A percentile compares a stretch with the other conserved stretches of the same genome.
Evolutionary conservation across 2,113 vertebrate genomes (phyloP).

Genomic region (Diadophis punctatus): DNA sequence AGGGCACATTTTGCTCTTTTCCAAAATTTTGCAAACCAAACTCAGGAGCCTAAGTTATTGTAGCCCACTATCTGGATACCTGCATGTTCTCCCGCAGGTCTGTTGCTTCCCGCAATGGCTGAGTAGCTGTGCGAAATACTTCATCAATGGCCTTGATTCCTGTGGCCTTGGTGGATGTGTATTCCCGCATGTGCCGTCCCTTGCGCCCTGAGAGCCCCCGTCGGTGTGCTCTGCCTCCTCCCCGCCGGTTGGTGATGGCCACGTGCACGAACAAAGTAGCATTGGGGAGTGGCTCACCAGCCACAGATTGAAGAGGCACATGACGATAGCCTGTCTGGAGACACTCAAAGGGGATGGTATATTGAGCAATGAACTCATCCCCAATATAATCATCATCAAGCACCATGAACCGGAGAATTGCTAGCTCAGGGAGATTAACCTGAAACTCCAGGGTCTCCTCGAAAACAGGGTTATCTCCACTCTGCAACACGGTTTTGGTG

Average conservation of each 20-base stretch:
- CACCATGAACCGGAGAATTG: constrained; percentile 84
- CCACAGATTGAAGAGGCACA: constrained; percentile 83
- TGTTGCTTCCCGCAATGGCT: constrained; percentile 86
- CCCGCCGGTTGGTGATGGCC: constrained; percentile 86
- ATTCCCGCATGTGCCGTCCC: constrained; percentile 81
- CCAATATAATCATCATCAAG: constrained; percentile 90
- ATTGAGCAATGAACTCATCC: constrained; percentile 92
- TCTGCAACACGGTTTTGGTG: constrained; percentile 88
- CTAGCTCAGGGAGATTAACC: constrained; percentile 88
- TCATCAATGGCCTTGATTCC: constrained; percentile 90
- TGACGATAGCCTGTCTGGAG: constrained; percentile 89
- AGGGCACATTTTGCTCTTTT: fast-evolving
- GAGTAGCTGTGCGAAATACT: constrained; percentile 85
- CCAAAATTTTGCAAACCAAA: not conserved
- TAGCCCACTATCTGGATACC: constrained; percentile 63
- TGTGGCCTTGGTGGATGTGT: constrained; percentile 84
- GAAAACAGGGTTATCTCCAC: constrained; percentile 87
- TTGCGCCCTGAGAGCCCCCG: constrained; percentile 84
- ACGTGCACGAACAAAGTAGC: constrained; percentile 87
- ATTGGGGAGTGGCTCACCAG: constrained; percentile 83
- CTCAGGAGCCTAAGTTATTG: not conserved
- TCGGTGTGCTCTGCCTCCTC: constrained; percentile 84
- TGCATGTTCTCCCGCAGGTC: constrained; percentile 90
- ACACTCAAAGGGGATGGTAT: constrained; percentile 91
- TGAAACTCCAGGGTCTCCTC: constrained; percentile 93